Evolutionary conservation across 1,140 invertebrate species (phyloP).

Genomic region (Drosophila arizonae): DNA sequence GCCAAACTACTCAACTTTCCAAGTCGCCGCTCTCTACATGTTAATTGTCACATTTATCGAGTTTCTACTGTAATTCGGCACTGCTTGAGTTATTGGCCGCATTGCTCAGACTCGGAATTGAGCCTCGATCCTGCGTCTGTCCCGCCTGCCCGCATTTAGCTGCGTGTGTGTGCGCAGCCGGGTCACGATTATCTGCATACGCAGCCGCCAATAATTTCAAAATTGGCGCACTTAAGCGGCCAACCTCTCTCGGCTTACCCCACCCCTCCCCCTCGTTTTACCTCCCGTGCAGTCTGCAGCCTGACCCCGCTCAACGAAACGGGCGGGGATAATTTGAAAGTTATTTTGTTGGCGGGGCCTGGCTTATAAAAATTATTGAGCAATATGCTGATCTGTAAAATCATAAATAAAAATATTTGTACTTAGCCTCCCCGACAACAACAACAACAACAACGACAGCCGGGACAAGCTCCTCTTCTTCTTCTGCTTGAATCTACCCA

Average conservation of each 20-base stretch:
- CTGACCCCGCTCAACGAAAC: slow-evolving; percentile 1
- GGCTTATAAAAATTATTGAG: slow-evolving; percentile 69
- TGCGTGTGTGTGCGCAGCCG: slow-evolving; percentile 45
- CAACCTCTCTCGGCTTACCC: background rate
- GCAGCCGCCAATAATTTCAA: slow-evolving; percentile 77
- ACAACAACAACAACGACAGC: background rate
- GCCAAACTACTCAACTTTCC: background rate
- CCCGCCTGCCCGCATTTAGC: slow-evolving; percentile 7
- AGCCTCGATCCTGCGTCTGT: slow-evolving; percentile 5
- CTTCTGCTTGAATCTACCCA: background rate
- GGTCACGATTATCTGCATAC: slow-evolving; percentile 80
- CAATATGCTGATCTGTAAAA: slow-evolving; percentile 81
- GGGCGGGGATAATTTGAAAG: slow-evolving; percentile 67
- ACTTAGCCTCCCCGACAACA: slow-evolving; percentile 43
- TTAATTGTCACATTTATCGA: background rate
- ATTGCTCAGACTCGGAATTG: background rate
- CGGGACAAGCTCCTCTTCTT: background rate
- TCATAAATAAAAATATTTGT: slow-evolving; percentile 81
- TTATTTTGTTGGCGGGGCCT: slow-evolving; percentile 58
- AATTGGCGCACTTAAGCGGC: slow-evolving; percentile 75
- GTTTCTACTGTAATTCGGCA: slow-evolving; percentile 3
- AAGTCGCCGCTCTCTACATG: background rate
- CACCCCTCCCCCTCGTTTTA: background rate
- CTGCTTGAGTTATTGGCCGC: slow-evolving; percentile 60
- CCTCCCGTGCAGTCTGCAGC: background rate